These are phyloP conservation scores for Galaxea fascicularis DNA, from an alignment of 92 coral and sea anemone species.

Conservation along the genomic window DNA sequence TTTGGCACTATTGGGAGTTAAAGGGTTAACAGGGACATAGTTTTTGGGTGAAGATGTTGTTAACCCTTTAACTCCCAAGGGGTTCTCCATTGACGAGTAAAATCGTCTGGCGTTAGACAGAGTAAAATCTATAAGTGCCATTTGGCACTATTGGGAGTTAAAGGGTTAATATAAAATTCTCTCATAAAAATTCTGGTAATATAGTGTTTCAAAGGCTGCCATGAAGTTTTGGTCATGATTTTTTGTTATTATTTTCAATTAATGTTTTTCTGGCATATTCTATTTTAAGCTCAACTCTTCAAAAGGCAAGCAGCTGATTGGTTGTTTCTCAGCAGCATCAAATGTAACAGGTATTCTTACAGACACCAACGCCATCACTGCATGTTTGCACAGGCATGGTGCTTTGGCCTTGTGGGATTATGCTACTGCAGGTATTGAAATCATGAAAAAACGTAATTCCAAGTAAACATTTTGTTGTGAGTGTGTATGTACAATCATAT, in stretches of 20 bases:
- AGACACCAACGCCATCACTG: slow-evolving; percentile 83
- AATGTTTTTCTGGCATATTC: neutral
- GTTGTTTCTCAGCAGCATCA: slow-evolving; percentile 98
- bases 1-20: too few relatives aligned
- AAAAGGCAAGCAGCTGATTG: slow-evolving; percentile 80
- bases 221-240: neutral
- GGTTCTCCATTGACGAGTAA: too few relatives aligned
- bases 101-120: too few relatives aligned
- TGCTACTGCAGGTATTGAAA: slow-evolving; percentile 94
- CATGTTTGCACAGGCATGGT: slow-evolving; percentile 85
- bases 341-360: slow-evolving; percentile 95
- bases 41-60: too few relatives aligned
- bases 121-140: too few relatives aligned
- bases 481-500: neutral
- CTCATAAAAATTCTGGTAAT: neutral
- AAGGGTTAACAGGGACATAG: too few relatives aligned
- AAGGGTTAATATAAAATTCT: neutral
- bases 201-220: neutral
- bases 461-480: neutral
- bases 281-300: slow-evolving; percentile 16
- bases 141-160: too few relatives aligned
- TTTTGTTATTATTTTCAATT: neutral
- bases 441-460: neutral
- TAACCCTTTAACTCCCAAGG: too few relatives aligned
- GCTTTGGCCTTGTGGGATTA: slow-evolving; percentile 98